A percentile compares a stretch with the other conserved stretches of the same genome.
Conservation (phyloP, 2,888 invertebrate genomes). For the Danaus chrysippus region DNA sequence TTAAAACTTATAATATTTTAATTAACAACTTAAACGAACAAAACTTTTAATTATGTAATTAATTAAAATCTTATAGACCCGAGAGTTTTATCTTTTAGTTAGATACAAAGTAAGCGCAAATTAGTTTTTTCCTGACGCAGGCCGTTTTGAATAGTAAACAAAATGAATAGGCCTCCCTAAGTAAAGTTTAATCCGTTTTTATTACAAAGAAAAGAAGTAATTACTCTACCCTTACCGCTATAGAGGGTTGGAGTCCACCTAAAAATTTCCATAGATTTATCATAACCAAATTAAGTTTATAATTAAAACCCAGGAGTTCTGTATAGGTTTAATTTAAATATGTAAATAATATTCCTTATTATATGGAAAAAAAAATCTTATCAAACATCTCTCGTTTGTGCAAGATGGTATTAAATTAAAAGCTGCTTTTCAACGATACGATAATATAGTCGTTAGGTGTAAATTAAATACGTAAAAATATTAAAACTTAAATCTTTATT, state of each 20-base stretch:
- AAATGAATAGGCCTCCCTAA: conserved; percentile 77
- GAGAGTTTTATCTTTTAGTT: conserved; percentile 46
- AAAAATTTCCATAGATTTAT: conserved; percentile 80
- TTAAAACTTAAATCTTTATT: too few relatives aligned
- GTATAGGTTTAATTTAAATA: conserved; percentile 77
- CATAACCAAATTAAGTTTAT: conserved; percentile 79
- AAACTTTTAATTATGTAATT: conserved; percentile 39
- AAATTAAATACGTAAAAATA: too few relatives aligned
- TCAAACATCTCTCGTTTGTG: conserved; percentile 20
- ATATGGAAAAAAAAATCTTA: conserved; percentile 37
- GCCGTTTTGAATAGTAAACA: conserved; percentile 76
- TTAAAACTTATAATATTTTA: conserved; percentile 20
- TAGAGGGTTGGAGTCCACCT: conserved; percentile 74
- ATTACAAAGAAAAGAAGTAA: conserved; percentile 80
- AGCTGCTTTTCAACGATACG: too few relatives aligned
- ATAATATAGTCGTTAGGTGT: too few relatives aligned
- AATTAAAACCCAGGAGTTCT: conserved; percentile 79
- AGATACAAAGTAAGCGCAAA: conserved; percentile 62
- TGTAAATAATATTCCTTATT: conserved; percentile 68
- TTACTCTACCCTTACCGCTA: conserved; percentile 76
- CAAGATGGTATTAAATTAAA: background rate
- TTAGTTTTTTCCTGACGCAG: conserved; percentile 71
- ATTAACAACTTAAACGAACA: conserved; percentile 28
- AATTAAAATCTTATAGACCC: conserved; percentile 61
- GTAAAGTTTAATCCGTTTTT: conserved; percentile 80